Base-by-base conservation (phyloP, 2,888 invertebrate species). In the Scaptomyza tumidula region DNA sequence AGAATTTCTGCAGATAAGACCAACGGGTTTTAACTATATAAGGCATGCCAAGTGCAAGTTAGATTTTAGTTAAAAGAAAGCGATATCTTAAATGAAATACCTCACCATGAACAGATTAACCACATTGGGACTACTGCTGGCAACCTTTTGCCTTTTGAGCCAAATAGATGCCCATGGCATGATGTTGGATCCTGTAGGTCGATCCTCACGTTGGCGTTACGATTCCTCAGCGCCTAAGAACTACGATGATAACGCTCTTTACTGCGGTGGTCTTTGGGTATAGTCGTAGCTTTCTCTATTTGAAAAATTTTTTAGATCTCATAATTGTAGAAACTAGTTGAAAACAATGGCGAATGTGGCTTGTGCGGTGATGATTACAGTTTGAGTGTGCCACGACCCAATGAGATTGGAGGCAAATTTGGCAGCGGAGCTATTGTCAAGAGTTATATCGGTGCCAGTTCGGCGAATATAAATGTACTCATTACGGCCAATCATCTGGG, bases 171-270 rank as follows among this genome's bases (percentile, higher is more conserved):
- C 92, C 2, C 94, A 94, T 84, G 94, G 94, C 5, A 93, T 93
- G 92, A 85, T 94, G 81, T 68, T 93, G 80, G 92, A 92, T 44
- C 94, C 94, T 1, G 91, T 93, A 0, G 92, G 93, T 59, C 90
- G 94, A 59, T 93, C 93, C 19, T 93, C 93, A 5, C 92, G 94
- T 24, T 94, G 94, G 93, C 91, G 94, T 27, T 90, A 88, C 53
- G 92, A 93, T 66, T 89, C 88, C 27, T 58, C 90, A 3, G 93
- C 93, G 0, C 93, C 93, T 0, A 66, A 54, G 0, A 93, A 94
- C 86, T 94, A 93, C 78, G 90, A 93, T 56, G 94, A 94, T 77
- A 93, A 92, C 76, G 92, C 88, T 27, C 89, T 93, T 31, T 94
- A 90, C 76, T 95, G 94, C 80, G 94, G 94, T 2, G 94, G 94